Evolutionary conservation across 2,113 vertebrate species (phyloP), one percentile per base, ranked within the genome.

Genomic region (Lepisosteus oculatus): DNA sequence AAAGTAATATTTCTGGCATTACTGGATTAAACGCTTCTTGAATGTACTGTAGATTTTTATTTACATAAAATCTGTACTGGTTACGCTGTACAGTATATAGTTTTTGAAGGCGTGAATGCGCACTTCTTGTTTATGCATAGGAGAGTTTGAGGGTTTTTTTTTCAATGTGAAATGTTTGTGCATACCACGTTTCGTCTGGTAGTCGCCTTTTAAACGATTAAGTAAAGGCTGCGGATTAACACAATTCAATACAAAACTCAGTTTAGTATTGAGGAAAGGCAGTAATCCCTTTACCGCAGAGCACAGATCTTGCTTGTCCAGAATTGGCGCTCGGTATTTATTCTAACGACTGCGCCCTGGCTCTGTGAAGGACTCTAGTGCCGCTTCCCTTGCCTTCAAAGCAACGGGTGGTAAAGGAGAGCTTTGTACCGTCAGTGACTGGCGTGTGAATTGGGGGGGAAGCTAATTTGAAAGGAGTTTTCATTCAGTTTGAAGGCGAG

Each of bases 371-470:
- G n/a, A 56, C 12, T 51, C 55, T 55, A 56, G 42, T 11, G 43
- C 64, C 64, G 64, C 54, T 56, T 72, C 54, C 51, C 3, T 17
- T 15, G 13, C 55, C 70, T 65, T 67, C 65, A 67, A 67, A 72
- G 64, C 63, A 61, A 55, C 71, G n/a, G 11, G 9, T 45, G 55
- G 17, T 54, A 29, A 67, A 41, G 55, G 42, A 41, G 15, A 56
- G 71, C 71, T 72, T 72, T 72, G 71, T 67, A 12, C 13, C 13
- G 3, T 67, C 59, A 47, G 44, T 72, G 71, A 67, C 43, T 67
- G 71, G 66, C 55, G 51, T 67, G 71, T 57, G 71, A 56, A 47
- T 59, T 56, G 17, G 55, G 43, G 42, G 55, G 6, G 59, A 62
- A 17, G 6, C 15, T 7, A 15, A 65, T 67, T 42, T 72, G 57